phyloP scores from a whole-genome alignment of 2,888 invertebrate genomes.

The Brenthis daphne region DNA sequence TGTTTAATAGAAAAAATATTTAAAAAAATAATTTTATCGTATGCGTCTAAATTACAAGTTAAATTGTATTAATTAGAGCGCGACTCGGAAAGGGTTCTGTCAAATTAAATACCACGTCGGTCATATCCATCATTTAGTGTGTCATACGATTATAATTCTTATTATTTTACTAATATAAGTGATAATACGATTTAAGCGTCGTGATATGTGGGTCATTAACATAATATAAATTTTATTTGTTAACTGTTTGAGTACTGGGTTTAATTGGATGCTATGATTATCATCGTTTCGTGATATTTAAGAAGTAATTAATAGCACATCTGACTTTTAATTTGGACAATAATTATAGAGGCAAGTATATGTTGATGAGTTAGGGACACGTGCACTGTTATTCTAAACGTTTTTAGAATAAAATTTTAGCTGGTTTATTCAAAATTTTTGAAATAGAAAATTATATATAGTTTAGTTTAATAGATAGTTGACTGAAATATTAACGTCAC shows the following conservation, averaged over 20 bases:
- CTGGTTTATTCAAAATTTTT: too few species aligned
- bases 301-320: slow-evolving; percentile 1
- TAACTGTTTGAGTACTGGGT: slow-evolving; percentile 25
- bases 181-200: slow-evolving; percentile 8
- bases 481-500: slow-evolving; percentile 31
- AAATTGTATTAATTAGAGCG: slow-evolving; percentile 80
- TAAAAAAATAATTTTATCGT: slow-evolving; percentile 52
- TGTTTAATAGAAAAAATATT: background rate
- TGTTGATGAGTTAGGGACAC: background rate
- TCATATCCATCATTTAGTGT: slow-evolving; percentile 41
- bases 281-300: slow-evolving; percentile 5
- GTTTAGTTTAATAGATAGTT: too few species aligned
- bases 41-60: slow-evolving; percentile 74
- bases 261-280: slow-evolving; percentile 23
- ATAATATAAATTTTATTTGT: slow-evolving; percentile 48
- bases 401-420: too few species aligned
- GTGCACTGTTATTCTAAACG: too few species aligned
- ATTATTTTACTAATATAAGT: slow-evolving; percentile 12
- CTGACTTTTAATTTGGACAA: slow-evolving; percentile 6
- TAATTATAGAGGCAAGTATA: slow-evolving; percentile 6
- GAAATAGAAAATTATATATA: too few species aligned
- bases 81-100: slow-evolving; percentile 73
- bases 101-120: slow-evolving; percentile 64
- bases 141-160: slow-evolving; percentile 25
- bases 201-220: slow-evolving; percentile 65